Evolutionary conservation across 2,797 vertebrate species (phyloP).

Genomic region (Tolypeutes matacus): DNA sequence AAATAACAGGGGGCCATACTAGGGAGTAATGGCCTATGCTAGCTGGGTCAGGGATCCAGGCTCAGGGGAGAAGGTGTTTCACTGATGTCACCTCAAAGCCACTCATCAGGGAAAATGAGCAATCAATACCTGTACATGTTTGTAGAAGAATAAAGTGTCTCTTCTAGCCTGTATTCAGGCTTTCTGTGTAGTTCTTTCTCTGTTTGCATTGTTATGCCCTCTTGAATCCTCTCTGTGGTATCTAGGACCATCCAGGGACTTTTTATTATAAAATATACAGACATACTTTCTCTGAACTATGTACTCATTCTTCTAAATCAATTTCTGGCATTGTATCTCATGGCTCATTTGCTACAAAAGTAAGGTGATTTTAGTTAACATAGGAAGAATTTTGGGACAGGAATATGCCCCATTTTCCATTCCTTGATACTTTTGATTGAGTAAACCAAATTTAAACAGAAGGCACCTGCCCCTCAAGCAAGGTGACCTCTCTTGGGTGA

Average conservation of each 20-base stretch:
- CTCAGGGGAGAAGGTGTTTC: background rate
- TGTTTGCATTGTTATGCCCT: background rate
- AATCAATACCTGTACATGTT: background rate
- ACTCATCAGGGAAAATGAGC: constrained; percentile 20
- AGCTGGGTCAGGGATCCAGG: background rate
- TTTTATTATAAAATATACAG: constrained; percentile 49
- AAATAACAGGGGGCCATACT: background rate
- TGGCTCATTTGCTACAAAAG: constrained; percentile 73
- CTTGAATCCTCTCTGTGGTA: background rate
- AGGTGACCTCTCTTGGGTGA: constrained; percentile 69
- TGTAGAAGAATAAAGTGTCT: background rate
- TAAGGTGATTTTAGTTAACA: constrained; percentile 73
- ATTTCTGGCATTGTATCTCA: constrained; percentile 59
- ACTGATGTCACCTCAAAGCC: background rate
- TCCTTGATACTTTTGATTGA: constrained; percentile 61
- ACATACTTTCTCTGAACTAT: constrained; percentile 28
- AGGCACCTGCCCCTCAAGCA: constrained; percentile 8
- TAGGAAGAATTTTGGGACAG: constrained; percentile 55
- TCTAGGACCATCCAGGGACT: background rate
- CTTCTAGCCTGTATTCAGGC: background rate
- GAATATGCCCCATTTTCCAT: constrained; percentile 42
- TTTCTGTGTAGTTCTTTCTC: constrained; percentile 12
- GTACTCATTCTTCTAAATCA: constrained; percentile 67
- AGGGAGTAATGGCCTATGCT: background rate
- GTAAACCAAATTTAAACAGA: constrained; percentile 73